A percentile compares a stretch with the other conserved stretches of the same genome.
Conservation (phyloP, 2,797 vertebrate species). For the Pantherophis alleghaniensis region DNA sequence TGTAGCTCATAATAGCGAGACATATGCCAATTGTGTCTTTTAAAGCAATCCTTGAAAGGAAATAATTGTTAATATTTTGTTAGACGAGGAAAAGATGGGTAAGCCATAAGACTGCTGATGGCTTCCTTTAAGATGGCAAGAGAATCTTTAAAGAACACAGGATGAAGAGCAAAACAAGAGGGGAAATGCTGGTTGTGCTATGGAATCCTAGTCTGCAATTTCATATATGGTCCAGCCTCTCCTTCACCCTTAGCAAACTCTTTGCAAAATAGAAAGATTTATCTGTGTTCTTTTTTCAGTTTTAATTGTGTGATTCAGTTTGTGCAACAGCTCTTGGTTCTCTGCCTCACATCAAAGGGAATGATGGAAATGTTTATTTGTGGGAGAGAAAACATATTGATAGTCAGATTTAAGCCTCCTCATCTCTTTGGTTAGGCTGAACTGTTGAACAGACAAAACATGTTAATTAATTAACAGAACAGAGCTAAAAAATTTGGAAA, state of each 20-base stretch:
- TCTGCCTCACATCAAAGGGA: neutral
- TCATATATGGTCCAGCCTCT: neutral
- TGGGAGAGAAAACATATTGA: neutral
- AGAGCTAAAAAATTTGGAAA: neutral
- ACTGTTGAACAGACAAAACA: neutral
- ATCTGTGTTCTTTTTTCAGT: neutral
- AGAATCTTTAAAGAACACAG: neutral
- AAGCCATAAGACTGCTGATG: neutral
- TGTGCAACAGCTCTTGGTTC: neutral
- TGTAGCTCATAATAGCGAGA: neutral
- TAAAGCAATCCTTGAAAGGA: neutral
- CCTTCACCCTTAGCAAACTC: neutral
- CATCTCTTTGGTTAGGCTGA: neutral
- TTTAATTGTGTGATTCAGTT: neutral
- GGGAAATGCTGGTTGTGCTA: neutral
- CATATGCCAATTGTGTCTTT: neutral
- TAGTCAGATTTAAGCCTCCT: neutral
- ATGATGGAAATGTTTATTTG: neutral
- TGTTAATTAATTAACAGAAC: neutral
- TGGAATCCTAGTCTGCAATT: neutral
- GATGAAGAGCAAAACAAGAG: neutral
- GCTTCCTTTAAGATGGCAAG: neutral
- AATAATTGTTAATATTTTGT: neutral
- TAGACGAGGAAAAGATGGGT: neutral
- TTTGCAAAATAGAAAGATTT: neutral